These are phyloP conservation scores for Dioctria rufipes DNA, from an alignment of 2,888 invertebrate genomes.

Conservation along the genomic window DNA sequence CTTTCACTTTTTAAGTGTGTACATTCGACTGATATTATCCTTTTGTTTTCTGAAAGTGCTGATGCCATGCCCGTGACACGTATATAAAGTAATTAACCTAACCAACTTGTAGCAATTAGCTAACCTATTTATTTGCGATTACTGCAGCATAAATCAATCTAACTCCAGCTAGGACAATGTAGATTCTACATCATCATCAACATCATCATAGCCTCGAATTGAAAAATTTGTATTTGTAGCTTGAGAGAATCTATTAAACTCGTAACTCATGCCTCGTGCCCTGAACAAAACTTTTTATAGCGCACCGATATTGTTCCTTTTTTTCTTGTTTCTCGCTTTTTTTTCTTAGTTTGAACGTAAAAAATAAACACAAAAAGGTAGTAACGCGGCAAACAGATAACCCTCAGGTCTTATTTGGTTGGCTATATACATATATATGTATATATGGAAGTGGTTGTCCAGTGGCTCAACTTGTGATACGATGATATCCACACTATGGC, in stretches of 20 bases:
- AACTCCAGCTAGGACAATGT: too few relatives aligned
- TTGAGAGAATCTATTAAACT: conserved; percentile 43
- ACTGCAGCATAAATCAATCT: too few relatives aligned
- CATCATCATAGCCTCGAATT: neutral
- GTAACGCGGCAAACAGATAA: conserved; percentile 34
- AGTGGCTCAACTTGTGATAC: conserved; percentile 33
- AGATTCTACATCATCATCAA: too few relatives aligned
- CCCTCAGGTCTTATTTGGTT: conserved; percentile 51
- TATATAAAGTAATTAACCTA: too few relatives aligned
- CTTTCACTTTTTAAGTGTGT: too few relatives aligned
- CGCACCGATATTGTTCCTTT: neutral
- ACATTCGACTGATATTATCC: too few relatives aligned
- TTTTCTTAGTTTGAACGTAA: neutral
- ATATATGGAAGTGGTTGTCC: conserved; percentile 36
- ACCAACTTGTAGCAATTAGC: too few relatives aligned
- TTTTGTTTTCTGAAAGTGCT: too few relatives aligned
- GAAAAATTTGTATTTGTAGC: conserved; percentile 8
- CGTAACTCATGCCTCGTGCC: conserved; percentile 28
- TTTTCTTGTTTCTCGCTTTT: neutral
- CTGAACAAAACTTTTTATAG: conserved; percentile 31
- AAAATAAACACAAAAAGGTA: conserved; percentile 21
- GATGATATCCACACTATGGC: conserved; percentile 24
- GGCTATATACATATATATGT: neutral
- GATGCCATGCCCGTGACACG: too few relatives aligned
- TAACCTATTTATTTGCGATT: too few relatives aligned